Base-by-base conservation (phyloP, 2,797 vertebrate species). In the Rhincodon typus region DNA sequence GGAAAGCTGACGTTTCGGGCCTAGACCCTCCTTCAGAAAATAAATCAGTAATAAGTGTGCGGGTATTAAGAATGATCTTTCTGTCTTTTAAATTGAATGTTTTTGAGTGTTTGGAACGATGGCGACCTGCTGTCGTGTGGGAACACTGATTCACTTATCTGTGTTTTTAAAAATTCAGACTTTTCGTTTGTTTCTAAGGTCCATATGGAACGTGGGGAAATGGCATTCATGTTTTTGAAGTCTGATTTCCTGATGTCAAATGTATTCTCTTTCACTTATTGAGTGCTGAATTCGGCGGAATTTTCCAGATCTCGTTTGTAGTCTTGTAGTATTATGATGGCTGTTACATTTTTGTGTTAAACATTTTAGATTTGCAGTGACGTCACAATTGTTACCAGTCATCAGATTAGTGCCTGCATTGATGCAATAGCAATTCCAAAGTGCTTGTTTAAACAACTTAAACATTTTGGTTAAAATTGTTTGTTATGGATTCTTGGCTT, bases 341-440 rank as follows among this genome's bases (percentile, higher is more conserved):
- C 30, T 38, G 15, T 79, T 38, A 10, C 1, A 13, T n/a, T 77
- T 77, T 77, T 34, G 34, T 8, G 13, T n/a, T 77, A 77, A 34
- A 13, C 72, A 34, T 77, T 77, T 77, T 69, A 50, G 86, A 27
- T 17, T 4, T 67, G 90, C n/a, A 67, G 38, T 93, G 90, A 93
- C 67, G 90, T 93, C 90, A 93, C 90, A 93, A 42, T 93, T 21
- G 90, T 93, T 93, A 42, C 17, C 27, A 25, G n/a, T 66, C 34
- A 67, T 25, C 30, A 93, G 34, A 42, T 69, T 69, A 62, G 57
- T 62, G 62, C 25, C 34, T 93, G 30, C 5, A 12, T 38, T 91
- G 30, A 19, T 91, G 62, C 1, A 67, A 67, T n/a, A 42, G 62
- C 8, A 93, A 67, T 93, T 93, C 62, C 90, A 67, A 67, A 62